Evolutionary conservation across 2,113 vertebrate genomes (phyloP).

Genomic region (Callorhinus ursinus): DNA sequence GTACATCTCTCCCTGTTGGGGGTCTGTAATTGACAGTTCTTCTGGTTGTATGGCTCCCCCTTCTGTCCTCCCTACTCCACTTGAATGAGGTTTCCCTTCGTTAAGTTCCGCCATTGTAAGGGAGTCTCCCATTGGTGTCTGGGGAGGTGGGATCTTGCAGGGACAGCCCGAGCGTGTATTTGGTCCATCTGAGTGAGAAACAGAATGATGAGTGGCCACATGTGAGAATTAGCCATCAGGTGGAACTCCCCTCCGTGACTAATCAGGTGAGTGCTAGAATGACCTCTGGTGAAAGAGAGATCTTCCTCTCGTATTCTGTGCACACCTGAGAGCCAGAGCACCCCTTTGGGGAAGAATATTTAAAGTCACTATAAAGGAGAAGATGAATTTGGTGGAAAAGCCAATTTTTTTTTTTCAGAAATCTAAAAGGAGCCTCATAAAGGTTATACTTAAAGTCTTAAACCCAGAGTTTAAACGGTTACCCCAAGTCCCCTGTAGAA

Average conservation of each 20-base stretch:
- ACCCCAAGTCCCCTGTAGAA: neutral
- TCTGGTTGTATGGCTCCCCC: neutral
- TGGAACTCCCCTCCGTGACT: neutral
- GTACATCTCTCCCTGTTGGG: neutral
- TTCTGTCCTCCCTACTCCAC: neutral
- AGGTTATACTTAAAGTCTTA: neutral
- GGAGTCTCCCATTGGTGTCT: neutral
- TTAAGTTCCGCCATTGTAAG: neutral
- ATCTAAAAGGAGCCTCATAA: neutral
- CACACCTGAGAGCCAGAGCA: neutral
- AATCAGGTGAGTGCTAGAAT: neutral
- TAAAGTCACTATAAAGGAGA: neutral
- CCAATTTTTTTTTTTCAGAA: neutral
- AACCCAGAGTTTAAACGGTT: neutral
- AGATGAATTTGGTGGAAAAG: neutral
- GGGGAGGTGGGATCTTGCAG: neutral
- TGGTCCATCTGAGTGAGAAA: neutral
- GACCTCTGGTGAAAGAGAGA: neutral
- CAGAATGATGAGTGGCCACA: neutral
- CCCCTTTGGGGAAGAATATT: neutral
- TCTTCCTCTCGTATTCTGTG: neutral
- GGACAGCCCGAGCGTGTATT: neutral
- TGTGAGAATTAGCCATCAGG: neutral
- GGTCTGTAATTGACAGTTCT: neutral
- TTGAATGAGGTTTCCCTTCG: neutral